Evolutionary conservation across 2,888 invertebrate species (phyloP), one percentile per base, ranked within the genome.

Genomic region (Phorcus lineatus): DNA sequence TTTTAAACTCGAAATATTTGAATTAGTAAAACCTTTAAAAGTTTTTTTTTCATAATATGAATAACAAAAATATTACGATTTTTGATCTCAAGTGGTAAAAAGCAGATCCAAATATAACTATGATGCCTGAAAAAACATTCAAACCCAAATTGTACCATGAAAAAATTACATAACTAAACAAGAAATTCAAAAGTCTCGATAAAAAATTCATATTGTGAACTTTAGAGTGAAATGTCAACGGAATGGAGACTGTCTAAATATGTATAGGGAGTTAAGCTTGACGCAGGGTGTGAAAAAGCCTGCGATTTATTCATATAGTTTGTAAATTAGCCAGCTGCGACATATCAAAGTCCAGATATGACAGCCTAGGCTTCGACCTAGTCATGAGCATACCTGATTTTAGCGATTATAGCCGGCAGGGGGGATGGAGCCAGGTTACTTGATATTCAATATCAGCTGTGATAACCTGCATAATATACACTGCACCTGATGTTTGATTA

Each of bases 311-410:
- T 70, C 70, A 70, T 36, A 47, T 47, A 19, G 40, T 70, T 28
- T 70, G 28, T 70, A 36, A 70, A 57, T 57, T 36, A 70, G 70
- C 28, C 70, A 70, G 70, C 70, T 70, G 70, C 11, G 40, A 40
- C 31, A 36, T 70, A 70, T 70, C 70, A 70, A 70, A 70, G 70
- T 70, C 36, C 70, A 70, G 40, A 70, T 70, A 36, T 31, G 70
- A 40, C 70, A 40, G 70, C 36, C n/a, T 11, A 40, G 11, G 40
- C 36, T 19, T 31, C 36, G 31, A 11, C 40, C 17, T n/a, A 36
- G 70, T 19, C 36, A n/a, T 70, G 70, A 70, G 36, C 70, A 31
- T 36, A 70, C 70, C 70, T 70, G 70, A 70, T 70, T 16, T 36
- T 36, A 70, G 70, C 28, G 36, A 70, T 70, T 70, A 70, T 36